Conservation (phyloP, 2,888 invertebrate species). For the Oligia latruncula region DNA sequence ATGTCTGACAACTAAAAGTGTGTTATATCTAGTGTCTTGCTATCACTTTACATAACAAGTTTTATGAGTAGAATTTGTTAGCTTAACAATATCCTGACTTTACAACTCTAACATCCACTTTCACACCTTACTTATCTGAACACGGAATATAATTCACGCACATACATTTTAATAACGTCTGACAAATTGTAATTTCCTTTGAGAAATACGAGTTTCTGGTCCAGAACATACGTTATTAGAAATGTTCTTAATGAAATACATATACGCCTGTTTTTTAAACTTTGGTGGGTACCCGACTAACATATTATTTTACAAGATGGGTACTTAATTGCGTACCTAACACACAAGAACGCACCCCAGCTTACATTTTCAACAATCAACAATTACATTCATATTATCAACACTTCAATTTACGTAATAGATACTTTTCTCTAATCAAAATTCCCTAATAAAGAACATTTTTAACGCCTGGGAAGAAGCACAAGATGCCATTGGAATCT, state of each 20-base stretch:
- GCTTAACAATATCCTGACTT: not conserved
- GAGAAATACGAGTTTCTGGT: not conserved
- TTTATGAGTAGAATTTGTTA: not conserved
- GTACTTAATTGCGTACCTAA: not conserved
- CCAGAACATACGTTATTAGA: conserved; percentile 4
- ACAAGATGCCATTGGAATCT: no score
- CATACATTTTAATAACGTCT: conserved; percentile 5
- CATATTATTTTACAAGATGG: not conserved
- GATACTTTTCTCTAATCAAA: not conserved
- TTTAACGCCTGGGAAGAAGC: no score
- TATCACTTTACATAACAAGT: not conserved
- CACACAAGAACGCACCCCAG: not conserved
- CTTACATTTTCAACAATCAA: conserved; percentile 8
- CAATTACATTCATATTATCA: conserved; percentile 5
- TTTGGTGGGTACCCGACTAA: conserved; percentile 1
- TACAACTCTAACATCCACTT: not conserved
- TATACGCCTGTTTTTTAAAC: not conserved
- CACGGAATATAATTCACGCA: not conserved
- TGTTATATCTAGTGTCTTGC: not conserved
- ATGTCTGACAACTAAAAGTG: not conserved
- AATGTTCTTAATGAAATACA: not conserved
- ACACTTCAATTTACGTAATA: not conserved
- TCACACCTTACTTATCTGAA: not conserved
- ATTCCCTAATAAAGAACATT: no score
- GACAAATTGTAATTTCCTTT: conserved; percentile 8